These are phyloP conservation scores for Gisinianus flammeolus DNA, from an alignment of 2,888 invertebrate species.

Conservation along the genomic window DNA sequence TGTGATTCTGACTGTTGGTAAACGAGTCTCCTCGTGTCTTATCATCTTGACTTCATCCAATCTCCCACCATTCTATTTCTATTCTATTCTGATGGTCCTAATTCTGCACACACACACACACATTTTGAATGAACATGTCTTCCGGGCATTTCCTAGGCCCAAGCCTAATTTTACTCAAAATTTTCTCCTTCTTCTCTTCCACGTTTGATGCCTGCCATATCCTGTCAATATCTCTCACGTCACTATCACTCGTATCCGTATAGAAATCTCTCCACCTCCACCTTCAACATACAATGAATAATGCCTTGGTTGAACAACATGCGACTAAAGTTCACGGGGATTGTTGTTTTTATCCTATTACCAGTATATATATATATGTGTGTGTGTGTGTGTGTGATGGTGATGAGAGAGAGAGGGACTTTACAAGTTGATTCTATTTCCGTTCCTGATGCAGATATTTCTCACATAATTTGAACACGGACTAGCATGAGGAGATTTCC, in stretches of 20 bases:
- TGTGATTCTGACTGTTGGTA: neutral
- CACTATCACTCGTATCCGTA: no score
- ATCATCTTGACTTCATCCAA: neutral
- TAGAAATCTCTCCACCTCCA: no score
- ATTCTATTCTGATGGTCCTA: neutral
- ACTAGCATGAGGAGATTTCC: no score
- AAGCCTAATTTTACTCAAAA: constrained; percentile 20
- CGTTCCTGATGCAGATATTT: no score
- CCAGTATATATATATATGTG: neutral
- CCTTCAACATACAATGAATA: no score
- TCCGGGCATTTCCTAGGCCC: constrained; percentile 10
- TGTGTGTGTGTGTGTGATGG: neutral
- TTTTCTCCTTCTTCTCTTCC: neutral
- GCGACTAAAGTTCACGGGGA: no score
- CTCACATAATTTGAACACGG: no score
- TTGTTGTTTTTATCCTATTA: neutral
- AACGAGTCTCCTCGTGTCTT: neutral
- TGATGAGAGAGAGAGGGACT: neutral
- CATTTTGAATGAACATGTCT: neutral
- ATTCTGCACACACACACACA: neutral
- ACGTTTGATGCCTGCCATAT: no score
- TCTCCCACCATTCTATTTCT: no score
- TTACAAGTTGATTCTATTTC: no score
- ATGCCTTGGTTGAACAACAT: no score
- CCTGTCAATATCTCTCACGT: no score